phyloP scores from a whole-genome alignment of 2,888 invertebrate genomes.

The Idaea straminata region DNA sequence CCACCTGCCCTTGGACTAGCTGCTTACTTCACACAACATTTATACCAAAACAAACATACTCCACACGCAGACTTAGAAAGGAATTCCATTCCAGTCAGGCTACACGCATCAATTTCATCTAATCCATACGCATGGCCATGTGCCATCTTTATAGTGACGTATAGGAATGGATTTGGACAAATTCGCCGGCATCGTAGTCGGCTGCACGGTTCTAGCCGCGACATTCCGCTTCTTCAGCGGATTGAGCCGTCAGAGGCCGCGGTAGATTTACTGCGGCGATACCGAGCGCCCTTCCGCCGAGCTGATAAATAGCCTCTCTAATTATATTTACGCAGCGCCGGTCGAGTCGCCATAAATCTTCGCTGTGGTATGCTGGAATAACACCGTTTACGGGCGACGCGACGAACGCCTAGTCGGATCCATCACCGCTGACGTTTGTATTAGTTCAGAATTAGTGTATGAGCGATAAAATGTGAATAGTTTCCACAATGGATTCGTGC shows the following conservation, averaged over 20 bases:
- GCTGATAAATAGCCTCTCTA: slow-evolving; percentile 77
- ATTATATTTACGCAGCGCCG: slow-evolving; percentile 78
- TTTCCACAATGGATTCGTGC: slow-evolving; percentile 41
- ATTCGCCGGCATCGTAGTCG: slow-evolving; percentile 45
- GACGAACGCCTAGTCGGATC: slow-evolving; percentile 47
- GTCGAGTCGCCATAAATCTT: slow-evolving; percentile 70
- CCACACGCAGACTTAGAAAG: slow-evolving; percentile 37
- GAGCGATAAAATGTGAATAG: slow-evolving; percentile 51
- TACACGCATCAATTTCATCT: slow-evolving; percentile 35
- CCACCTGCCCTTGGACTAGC: slow-evolving; percentile 50
- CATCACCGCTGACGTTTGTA: slow-evolving; percentile 55
- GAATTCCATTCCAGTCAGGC: slow-evolving; percentile 51
- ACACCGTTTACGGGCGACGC: slow-evolving; percentile 59
- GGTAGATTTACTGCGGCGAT: slow-evolving; percentile 71
- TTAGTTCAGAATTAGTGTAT: slow-evolving; percentile 56
- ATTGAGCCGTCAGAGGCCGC: slow-evolving; percentile 70
- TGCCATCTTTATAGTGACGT: slow-evolving; percentile 51
- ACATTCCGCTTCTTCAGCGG: slow-evolving; percentile 62
- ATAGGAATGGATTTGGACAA: slow-evolving; percentile 44
- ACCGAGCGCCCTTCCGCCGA: slow-evolving; percentile 72
- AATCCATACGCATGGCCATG: slow-evolving; percentile 43
- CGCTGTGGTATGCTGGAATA: slow-evolving; percentile 63
- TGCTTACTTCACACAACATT: slow-evolving; percentile 39
- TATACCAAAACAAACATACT: slow-evolving; percentile 37
- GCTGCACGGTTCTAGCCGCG: slow-evolving; percentile 41